These are phyloP conservation scores for Catamblyrhynchus diadema DNA, from an alignment of 2,797 vertebrate species.

Conservation along the genomic window DNA sequence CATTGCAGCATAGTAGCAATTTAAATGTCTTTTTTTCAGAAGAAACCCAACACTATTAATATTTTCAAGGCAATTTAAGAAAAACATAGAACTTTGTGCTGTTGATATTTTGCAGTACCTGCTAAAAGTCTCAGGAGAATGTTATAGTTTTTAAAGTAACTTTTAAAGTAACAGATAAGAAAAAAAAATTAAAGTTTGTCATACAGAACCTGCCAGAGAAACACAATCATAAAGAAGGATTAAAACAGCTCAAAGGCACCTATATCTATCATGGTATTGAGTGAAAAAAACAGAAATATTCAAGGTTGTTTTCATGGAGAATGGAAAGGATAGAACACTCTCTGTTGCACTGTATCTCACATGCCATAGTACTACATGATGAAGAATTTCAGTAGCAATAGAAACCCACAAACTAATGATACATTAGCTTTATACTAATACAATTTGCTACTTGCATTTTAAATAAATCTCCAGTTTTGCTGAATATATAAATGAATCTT, in stretches of 20 bases:
- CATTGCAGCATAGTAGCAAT: neutral
- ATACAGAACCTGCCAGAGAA: neutral
- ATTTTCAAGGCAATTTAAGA: neutral
- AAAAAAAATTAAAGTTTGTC: neutral
- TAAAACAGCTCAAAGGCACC: neutral
- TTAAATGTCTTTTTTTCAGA: neutral
- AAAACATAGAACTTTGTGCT: neutral
- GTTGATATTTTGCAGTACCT: neutral
- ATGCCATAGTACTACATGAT: neutral
- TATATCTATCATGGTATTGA: neutral
- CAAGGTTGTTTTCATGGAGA: neutral
- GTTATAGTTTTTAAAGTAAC: neutral
- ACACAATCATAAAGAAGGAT: neutral
- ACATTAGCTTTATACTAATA: neutral
- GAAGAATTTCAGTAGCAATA: neutral
- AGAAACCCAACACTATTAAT: neutral
- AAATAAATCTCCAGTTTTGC: neutral
- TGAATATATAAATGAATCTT: rapidly evolving
- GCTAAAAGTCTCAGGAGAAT: neutral
- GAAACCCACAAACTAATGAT: neutral
- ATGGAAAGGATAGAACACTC: neutral
- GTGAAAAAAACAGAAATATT: neutral
- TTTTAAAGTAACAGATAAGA: neutral
- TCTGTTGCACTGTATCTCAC: neutral
- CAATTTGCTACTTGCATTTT: neutral